Evolutionary conservation across 2,797 vertebrate species (phyloP).

Genomic region (Hozukius guyotensis): DNA sequence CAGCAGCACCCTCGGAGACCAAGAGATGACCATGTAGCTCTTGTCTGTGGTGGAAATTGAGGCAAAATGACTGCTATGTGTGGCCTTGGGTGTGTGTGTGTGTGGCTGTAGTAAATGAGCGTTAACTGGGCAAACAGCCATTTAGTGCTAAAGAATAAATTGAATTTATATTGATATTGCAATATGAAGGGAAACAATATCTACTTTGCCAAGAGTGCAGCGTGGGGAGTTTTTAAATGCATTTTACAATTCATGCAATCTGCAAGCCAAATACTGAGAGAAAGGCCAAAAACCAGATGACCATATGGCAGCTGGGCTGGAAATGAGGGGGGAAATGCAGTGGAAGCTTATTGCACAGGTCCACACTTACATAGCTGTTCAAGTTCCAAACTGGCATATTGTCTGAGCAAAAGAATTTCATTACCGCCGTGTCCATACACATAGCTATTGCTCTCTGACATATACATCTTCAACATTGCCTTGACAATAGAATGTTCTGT

Average conservation of each 20-base stretch:
- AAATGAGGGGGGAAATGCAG: constrained; percentile 1
- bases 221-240: constrained; percentile 26
- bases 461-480: neutral
- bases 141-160: constrained; percentile 25
- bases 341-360: neutral
- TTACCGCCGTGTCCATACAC: neutral
- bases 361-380: neutral
- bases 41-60: constrained; percentile 10
- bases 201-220: constrained; percentile 27
- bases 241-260: constrained; percentile 28
- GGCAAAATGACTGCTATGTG: constrained; percentile 2
- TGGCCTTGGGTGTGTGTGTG: neutral
- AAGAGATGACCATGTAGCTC: constrained; percentile 16
- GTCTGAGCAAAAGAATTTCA: neutral
- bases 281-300: constrained; percentile 7
- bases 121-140: constrained; percentile 50
- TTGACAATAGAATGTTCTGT: neutral
- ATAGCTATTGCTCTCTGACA: neutral
- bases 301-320: neutral
- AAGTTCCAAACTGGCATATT: neutral
- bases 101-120: constrained; percentile 28
- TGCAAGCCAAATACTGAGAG: constrained; percentile 4
- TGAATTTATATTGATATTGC: constrained; percentile 47
- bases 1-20: constrained; percentile 36
- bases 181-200: constrained; percentile 40